Evolutionary conservation across 2,113 vertebrate species (phyloP).

Genomic region (Poeciliopsis prolifica): DNA sequence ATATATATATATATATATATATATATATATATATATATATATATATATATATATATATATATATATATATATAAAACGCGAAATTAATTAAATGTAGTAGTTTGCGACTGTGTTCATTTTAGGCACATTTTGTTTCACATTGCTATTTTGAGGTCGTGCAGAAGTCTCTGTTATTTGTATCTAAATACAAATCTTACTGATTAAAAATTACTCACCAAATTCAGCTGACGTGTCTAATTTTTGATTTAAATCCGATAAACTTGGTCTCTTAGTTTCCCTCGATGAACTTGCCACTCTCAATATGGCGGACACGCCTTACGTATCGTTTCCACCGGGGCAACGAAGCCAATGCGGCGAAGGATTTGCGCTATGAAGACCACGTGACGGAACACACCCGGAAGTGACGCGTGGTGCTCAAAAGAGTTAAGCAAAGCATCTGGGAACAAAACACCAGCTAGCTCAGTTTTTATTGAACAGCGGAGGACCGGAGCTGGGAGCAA

Average conservation of each 20-base stretch:
- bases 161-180: neutral
- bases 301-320: neutral
- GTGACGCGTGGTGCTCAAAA: slow-evolving; percentile 76
- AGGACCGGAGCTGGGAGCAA: slow-evolving; percentile 19
- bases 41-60: neutral
- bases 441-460: slow-evolving; percentile 67
- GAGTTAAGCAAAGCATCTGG: slow-evolving; percentile 72
- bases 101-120: neutral
- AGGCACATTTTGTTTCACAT: neutral
- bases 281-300: neutral
- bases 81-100: neutral
- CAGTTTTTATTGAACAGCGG: slow-evolving; percentile 30
- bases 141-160: neutral
- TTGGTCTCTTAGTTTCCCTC: neutral
- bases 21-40: neutral
- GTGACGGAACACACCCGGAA: slow-evolving; percentile 68
- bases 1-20: neutral
- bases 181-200: neutral
- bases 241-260: neutral
- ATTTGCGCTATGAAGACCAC: slow-evolving; percentile 29
- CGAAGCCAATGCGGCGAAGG: neutral
- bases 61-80: neutral
- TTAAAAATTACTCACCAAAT: neutral
- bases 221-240: neutral
- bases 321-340: neutral